Base-by-base conservation (phyloP, 2,113 vertebrate genomes). In the Sorex araneus region DNA sequence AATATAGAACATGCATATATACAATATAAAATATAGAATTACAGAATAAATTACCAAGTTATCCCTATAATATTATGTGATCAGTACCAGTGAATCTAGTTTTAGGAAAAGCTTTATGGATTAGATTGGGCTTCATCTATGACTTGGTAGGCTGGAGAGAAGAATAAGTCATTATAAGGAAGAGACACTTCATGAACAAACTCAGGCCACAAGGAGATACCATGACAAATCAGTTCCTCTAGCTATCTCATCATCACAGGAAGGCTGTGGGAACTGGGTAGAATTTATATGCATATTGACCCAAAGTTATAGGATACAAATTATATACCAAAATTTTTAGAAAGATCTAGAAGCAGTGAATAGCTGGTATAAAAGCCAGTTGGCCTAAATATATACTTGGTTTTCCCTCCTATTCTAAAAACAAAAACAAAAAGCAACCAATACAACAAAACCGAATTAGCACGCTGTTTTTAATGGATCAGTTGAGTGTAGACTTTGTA, bases 261-360 rank as follows among this genome's bases (percentile, higher is more conserved):
- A 9, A n/a, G 63, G 21, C 67, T 84, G 63, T 32, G 60, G 13
- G 54, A 79, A 90, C 81, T 11, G 43, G 81, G 76, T 23, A 91
- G 57, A 60, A 79, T 76, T 88, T 82, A 75, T 79, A 36, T 69
- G 69, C 30, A 82, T 67, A 28, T 28, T 91, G 83, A 67, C 66
- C 75, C 66, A 87, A 90, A 92, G 77, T 40, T 23, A 90, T 19
- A 92, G 57, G 60, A 77, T 73, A 77, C 30, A 91, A 84, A 89
- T 89, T 77, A 87, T 12, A 73, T 57, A 67, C n/a, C n/a, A 89
- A 84, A 54, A 32, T 23, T 63, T 93, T 90, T 74, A 66, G 64
- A 54, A 91, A 76, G 85, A 88, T 32, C 50, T 15, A 89, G 34
- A 89, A 77, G 60, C 76, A 70, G 86, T 8, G 78, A 40, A 77